A percentile compares a stretch with the other conserved stretches of the same genome.
Conservation (phyloP, 2,113 vertebrate species). For the Heterotilapia buettikoferi region DNA sequence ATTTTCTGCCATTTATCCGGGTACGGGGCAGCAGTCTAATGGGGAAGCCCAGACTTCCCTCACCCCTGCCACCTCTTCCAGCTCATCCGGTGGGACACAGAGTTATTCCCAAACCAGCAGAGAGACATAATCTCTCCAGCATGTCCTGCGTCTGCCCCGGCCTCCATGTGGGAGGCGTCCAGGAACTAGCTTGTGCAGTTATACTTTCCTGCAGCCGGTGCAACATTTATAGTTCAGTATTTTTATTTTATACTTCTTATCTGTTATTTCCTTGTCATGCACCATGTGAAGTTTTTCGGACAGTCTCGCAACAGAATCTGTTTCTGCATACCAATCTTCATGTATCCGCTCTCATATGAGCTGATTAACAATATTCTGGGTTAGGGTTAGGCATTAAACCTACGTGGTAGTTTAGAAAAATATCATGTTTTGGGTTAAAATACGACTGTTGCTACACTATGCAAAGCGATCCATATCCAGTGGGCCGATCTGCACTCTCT, state of each 20-base stretch:
- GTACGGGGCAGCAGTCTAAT: neutral
- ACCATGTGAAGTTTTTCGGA: neutral
- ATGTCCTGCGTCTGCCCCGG: neutral
- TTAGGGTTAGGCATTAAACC: neutral
- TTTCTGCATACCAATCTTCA: rapidly evolving
- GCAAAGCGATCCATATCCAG: neutral
- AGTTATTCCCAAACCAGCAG: neutral
- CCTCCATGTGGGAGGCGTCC: neutral
- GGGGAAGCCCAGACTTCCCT: neutral
- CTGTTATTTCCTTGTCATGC: neutral
- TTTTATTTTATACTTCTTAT: neutral
- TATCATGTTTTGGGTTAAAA: neutral
- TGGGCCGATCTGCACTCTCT: rapidly evolving
- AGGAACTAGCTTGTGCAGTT: neutral
- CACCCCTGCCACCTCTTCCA: neutral
- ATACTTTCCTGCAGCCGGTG: neutral
- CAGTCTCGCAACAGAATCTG: neutral
- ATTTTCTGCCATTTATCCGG: neutral
- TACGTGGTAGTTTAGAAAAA: rapidly evolving
- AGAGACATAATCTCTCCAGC: neutral
- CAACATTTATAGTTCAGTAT: neutral
- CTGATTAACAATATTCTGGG: neutral
- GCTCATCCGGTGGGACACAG: neutral
- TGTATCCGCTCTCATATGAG: rapidly evolving
- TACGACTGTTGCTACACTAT: neutral